Percentiles rank a stretch among this genome's conserved stretches.
Conservation (phyloP, 1,140 invertebrate genomes). For the Rhyacophila brunnea region DNA sequence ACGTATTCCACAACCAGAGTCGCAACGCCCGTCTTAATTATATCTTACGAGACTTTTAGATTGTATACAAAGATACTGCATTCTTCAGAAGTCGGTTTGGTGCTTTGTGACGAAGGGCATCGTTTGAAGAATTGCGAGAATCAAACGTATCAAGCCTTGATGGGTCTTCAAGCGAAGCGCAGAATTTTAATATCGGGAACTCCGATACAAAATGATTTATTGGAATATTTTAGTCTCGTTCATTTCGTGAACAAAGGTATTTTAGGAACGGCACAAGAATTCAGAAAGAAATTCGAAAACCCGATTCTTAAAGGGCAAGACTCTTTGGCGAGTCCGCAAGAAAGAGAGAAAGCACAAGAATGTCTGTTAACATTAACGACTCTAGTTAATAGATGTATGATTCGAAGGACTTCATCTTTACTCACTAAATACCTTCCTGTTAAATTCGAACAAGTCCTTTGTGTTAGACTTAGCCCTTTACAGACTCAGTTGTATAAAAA, state of each 20-base stretch:
- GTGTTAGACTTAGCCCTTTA: constrained; percentile 82
- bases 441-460: constrained; percentile 96
- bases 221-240: constrained; percentile 97
- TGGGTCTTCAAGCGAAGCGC: constrained; percentile 82
- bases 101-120: constrained; percentile 98
- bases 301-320: constrained; percentile 92
- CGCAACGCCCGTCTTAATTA: constrained; percentile 90
- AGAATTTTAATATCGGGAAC: constrained; percentile 96
- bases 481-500: constrained; percentile 85
- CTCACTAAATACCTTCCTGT: constrained; percentile 97
- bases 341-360: constrained; percentile 82
- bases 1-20: constrained; percentile 63
- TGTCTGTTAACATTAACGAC: constrained; percentile 82
- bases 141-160: constrained; percentile 94
- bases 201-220: constrained; percentile 98
- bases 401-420: constrained; percentile 90
- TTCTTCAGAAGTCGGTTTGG: constrained; percentile 88
- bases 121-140: constrained; percentile 97
- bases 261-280: constrained; percentile 87
- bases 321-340: constrained; percentile 78
- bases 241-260: constrained; percentile 99
- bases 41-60: constrained; percentile 98
- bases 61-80: constrained; percentile 88
- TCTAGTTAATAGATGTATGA: constrained; percentile 96
- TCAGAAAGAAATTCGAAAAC: constrained; percentile 90